Conservation (phyloP, 2,888 invertebrate species). For the Anthrax anthrax region DNA sequence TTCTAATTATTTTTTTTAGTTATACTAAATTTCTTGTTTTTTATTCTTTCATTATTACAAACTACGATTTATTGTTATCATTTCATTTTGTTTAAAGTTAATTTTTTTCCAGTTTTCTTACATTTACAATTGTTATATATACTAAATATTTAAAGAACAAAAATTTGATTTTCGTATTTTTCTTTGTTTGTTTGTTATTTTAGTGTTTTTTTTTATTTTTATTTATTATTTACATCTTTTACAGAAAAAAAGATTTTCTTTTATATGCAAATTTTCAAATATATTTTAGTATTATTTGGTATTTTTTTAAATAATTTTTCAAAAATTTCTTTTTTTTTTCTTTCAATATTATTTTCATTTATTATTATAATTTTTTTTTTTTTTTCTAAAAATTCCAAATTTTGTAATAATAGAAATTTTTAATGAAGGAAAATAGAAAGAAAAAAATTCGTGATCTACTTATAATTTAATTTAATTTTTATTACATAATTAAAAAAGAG, state of each 20-base stretch:
- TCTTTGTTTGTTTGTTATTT: too few species aligned
- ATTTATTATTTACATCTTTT: not conserved
- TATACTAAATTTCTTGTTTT: constrained; percentile 3
- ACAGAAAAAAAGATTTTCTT: constrained; percentile 2
- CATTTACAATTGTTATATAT: not conserved
- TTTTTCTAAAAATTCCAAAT: too few species aligned
- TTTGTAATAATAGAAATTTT: too few species aligned
- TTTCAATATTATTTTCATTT: too few species aligned
- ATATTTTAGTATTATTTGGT: constrained; percentile 3
- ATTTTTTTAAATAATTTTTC: not conserved
- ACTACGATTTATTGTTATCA: constrained; percentile 13
- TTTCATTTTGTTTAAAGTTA: not conserved
- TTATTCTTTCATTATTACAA: constrained; percentile 15
- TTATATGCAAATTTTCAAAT: too few species aligned
- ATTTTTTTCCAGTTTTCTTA: not conserved
- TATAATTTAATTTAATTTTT: not conserved
- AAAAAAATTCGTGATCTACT: too few species aligned
- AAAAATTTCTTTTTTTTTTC: not conserved
- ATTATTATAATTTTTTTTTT: not conserved
- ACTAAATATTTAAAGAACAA: not conserved
- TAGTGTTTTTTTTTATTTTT: not conserved
- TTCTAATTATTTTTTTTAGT: constrained; percentile 4
- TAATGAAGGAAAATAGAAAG: too few species aligned
- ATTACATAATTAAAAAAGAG: too few species aligned
- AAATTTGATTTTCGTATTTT: not conserved